These are phyloP conservation scores for Dallia pectoralis DNA, from an alignment of 2,797 vertebrate genomes.

Conservation along the genomic window DNA sequence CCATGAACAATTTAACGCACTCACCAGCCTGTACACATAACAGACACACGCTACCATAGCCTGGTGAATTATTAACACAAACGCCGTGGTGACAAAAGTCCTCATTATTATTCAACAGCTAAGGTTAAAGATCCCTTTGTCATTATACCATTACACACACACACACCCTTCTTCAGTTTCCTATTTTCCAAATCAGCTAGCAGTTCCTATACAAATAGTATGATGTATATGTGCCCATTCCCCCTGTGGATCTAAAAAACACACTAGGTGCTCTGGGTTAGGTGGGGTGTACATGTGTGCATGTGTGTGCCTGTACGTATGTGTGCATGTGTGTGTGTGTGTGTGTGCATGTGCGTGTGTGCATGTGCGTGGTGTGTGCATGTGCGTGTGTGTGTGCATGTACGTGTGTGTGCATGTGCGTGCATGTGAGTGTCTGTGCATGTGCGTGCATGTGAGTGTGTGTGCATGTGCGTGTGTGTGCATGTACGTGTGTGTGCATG, in stretches of 20 bases:
- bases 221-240: not conserved
- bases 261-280: not conserved
- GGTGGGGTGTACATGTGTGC: conserved; percentile 3
- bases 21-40: not conserved
- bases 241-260: not conserved
- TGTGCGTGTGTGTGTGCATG: not conserved
- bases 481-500: not conserved
- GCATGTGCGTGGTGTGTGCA: not conserved
- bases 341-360: not conserved
- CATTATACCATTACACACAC: not conserved
- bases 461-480: not conserved
- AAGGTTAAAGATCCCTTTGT: not conserved
- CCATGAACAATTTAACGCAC: not conserved
- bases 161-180: not conserved
- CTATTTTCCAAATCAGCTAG: not conserved
- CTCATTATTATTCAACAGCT: not conserved
- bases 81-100: not conserved
- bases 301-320: too few relatives aligned
- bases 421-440: not conserved
- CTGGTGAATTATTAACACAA: not conserved
- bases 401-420: not conserved
- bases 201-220: not conserved
- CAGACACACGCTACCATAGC: conserved; percentile 3
- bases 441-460: not conserved
- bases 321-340: not conserved